phyloP scores from a whole-genome alignment of 2,888 invertebrate genomes.

The Hyalella azteca region DNA sequence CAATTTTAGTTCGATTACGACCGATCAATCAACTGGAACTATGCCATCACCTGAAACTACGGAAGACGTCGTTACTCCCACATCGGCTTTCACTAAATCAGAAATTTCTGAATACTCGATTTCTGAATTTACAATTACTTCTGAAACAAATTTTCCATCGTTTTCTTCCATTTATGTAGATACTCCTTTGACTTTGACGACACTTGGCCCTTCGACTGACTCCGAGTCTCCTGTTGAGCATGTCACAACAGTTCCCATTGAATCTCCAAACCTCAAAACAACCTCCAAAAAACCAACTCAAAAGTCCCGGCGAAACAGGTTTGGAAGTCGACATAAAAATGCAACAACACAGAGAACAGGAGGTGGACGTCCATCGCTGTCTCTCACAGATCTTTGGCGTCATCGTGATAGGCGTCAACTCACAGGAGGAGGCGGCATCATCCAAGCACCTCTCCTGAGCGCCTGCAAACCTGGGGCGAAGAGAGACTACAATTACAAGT shows the following conservation, averaged over 20 bases:
- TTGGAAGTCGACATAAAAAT: neutral
- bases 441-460: slow-evolving; percentile 55
- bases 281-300: neutral
- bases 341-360: neutral
- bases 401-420: slow-evolving; percentile 53
- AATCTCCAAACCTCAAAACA: neutral
- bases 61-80: too few species aligned
- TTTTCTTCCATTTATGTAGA: too few species aligned
- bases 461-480: slow-evolving; percentile 57
- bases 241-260: too few species aligned
- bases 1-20: neutral
- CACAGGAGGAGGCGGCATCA: slow-evolving; percentile 52
- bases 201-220: too few species aligned
- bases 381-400: slow-evolving; percentile 48
- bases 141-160: too few species aligned
- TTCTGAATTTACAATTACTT: too few species aligned
- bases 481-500: slow-evolving; percentile 58
- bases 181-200: too few species aligned
- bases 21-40: neutral
- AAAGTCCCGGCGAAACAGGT: neutral
- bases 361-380: neutral
- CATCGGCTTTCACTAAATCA: too few species aligned
- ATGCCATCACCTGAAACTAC: neutral
- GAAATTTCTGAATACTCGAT: too few species aligned
- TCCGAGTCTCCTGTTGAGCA: too few species aligned